These are phyloP conservation scores for Macheiramphus alcinus DNA, from an alignment of 2,113 vertebrate genomes.

Conservation along the genomic window DNA sequence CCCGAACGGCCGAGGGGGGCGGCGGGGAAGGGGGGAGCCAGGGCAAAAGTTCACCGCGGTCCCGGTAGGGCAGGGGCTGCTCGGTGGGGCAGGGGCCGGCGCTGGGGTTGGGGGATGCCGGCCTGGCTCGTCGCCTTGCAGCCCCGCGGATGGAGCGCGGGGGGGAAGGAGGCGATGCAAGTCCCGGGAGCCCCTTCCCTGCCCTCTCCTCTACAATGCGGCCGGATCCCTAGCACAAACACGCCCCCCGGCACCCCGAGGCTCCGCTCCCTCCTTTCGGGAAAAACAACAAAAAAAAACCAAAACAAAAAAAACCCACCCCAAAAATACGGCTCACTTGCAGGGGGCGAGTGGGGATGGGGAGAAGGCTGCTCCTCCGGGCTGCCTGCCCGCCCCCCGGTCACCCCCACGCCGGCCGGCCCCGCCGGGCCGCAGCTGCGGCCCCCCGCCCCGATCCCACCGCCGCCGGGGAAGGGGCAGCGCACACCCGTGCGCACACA, in stretches of 20 bases:
- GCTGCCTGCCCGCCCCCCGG: not conserved
- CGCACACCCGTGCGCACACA: not conserved
- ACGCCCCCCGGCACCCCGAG: not conserved
- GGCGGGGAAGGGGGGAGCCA: not conserved
- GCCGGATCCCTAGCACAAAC: slow-evolving; percentile 12
- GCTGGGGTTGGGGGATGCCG: not conserved
- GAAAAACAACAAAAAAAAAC: too few relatives aligned
- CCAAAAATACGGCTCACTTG: not conserved
- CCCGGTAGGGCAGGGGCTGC: not conserved
- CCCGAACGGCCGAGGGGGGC: not conserved
- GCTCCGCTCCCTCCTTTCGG: not conserved
- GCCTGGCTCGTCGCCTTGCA: slow-evolving; percentile 1
- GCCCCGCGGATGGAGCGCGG: not conserved
- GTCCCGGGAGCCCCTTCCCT: slow-evolving; percentile 38
- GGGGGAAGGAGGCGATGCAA: not conserved
- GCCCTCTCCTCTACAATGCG: slow-evolving; percentile 25
- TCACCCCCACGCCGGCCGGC: not conserved
- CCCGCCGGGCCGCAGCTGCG: slow-evolving; percentile 28
- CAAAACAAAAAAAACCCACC: not conserved
- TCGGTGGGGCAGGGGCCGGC: not conserved
- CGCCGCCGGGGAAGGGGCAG: not conserved
- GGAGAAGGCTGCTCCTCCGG: not conserved
- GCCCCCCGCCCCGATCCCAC: not conserved
- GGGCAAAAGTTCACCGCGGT: slow-evolving; percentile 58
- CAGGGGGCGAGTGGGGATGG: not conserved